These are phyloP conservation scores for Sebastes trivittatus DNA, from an alignment of 2,797 vertebrate species.

Conservation along the genomic window DNA sequence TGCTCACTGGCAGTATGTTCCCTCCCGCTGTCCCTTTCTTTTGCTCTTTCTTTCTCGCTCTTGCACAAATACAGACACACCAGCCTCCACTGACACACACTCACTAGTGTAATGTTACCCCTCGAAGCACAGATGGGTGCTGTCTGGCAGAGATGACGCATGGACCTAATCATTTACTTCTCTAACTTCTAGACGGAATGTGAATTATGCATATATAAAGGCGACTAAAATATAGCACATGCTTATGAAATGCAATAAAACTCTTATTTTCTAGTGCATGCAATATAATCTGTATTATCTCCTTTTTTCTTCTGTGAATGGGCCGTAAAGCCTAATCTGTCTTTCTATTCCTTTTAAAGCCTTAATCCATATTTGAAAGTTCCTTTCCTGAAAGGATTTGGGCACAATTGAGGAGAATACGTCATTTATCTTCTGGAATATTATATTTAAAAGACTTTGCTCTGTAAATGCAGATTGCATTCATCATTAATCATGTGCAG, in stretches of 20 bases:
- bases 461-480: slow-evolving; percentile 19
- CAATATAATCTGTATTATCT: slow-evolving; percentile 37
- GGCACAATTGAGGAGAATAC: slow-evolving; percentile 1
- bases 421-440: slow-evolving; percentile 42
- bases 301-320: slow-evolving; percentile 1
- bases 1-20: slow-evolving; percentile 55
- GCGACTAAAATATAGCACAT: slow-evolving; percentile 21
- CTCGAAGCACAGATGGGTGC: slow-evolving; percentile 68
- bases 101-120: slow-evolving; percentile 46
- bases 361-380: slow-evolving; percentile 49
- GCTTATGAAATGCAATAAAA: slow-evolving; percentile 48
- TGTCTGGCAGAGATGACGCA: slow-evolving; percentile 71
- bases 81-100: slow-evolving; percentile 43
- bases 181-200: slow-evolving; percentile 38
- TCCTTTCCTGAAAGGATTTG: slow-evolving; percentile 34
- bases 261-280: slow-evolving; percentile 11
- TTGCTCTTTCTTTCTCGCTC: slow-evolving; percentile 24
- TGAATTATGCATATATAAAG: slow-evolving; percentile 45
- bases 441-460: slow-evolving; percentile 29
- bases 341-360: slow-evolving; percentile 47
- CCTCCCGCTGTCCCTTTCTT: slow-evolving; percentile 32
- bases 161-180: slow-evolving; percentile 63
- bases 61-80: slow-evolving; percentile 53
- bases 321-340: slow-evolving; percentile 45
- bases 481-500: slow-evolving; percentile 38